Evolutionary conservation across 2,113 vertebrate species (phyloP).

Genomic region (Xenotilapia flavipinnis): DNA sequence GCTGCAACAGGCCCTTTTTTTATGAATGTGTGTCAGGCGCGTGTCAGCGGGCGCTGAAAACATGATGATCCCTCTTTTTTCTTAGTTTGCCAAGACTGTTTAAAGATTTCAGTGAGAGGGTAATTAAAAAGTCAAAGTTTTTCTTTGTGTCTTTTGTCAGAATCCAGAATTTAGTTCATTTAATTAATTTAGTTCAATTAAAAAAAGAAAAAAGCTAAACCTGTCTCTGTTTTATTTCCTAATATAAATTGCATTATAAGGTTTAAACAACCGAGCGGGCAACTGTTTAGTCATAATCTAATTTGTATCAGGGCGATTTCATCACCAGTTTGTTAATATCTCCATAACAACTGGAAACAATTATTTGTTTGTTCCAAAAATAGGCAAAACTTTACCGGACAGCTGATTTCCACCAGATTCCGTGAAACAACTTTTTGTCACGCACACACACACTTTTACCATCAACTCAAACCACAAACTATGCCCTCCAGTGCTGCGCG

Average conservation of each 20-base stretch:
- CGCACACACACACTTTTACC: conserved; percentile 27
- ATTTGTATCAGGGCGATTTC: not conserved
- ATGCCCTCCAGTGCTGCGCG: not conserved
- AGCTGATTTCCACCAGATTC: conserved; percentile 28
- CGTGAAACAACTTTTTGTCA: conserved; percentile 3
- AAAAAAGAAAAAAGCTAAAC: not conserved
- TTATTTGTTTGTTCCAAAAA: not conserved
- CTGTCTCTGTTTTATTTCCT: not conserved
- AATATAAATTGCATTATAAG: not conserved
- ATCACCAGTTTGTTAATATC: not conserved
- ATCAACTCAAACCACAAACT: conserved; percentile 47
- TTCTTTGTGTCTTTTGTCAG: not conserved
- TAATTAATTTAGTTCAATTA: not conserved
- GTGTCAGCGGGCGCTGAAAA: not conserved
- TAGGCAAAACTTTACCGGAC: conserved; percentile 23
- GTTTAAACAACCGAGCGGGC: not conserved
- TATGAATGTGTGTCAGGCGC: not conserved
- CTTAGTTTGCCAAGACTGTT: not conserved
- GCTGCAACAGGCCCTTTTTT: not conserved
- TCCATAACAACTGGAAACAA: conserved; percentile 8
- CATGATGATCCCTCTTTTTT: not conserved
- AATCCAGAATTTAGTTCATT: not conserved
- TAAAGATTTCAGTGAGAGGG: not conserved
- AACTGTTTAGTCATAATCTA: not conserved
- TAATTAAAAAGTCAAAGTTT: not conserved